These are phyloP conservation scores for Myanophis thanlyinensis DNA, from an alignment of 2,113 vertebrate species.

Conservation along the genomic window DNA sequence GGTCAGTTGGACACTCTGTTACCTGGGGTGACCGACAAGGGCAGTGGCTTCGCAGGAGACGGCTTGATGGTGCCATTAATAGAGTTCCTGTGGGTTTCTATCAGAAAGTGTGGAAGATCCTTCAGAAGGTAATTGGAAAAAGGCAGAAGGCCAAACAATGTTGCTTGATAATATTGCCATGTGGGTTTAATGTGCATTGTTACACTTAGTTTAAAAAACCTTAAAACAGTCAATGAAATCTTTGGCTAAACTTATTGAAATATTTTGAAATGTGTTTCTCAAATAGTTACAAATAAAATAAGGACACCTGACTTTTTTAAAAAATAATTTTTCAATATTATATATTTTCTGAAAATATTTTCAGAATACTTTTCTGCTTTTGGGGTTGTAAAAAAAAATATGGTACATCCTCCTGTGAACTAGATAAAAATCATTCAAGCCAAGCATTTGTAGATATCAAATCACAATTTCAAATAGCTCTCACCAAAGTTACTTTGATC, in stretches of 20 bases:
- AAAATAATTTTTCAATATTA: not conserved
- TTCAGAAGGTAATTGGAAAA: conserved; percentile 82
- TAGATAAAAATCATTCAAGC: not conserved
- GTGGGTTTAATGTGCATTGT: not conserved
- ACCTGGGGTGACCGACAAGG: conserved; percentile 90
- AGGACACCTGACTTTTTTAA: not conserved
- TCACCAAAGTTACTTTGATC: not conserved
- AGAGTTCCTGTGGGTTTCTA: conserved; percentile 97
- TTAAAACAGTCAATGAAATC: not conserved
- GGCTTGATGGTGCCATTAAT: conserved; percentile 96
- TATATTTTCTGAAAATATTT: not conserved
- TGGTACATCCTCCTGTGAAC: not conserved
- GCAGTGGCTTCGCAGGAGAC: conserved; percentile 93
- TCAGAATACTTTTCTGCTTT: not conserved
- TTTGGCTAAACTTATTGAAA: not conserved
- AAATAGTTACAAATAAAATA: not conserved
- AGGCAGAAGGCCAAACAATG: accelerated
- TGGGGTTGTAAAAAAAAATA: not conserved
- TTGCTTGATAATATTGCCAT: not conserved
- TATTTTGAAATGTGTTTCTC: not conserved
- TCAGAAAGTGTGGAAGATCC: conserved; percentile 95
- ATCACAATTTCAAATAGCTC: not conserved
- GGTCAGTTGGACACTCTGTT: conserved; percentile 68
- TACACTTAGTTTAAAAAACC: not conserved
- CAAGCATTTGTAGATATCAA: not conserved